Conservation (phyloP, 2,888 invertebrate genomes). For the Palloptera scutellata region DNA sequence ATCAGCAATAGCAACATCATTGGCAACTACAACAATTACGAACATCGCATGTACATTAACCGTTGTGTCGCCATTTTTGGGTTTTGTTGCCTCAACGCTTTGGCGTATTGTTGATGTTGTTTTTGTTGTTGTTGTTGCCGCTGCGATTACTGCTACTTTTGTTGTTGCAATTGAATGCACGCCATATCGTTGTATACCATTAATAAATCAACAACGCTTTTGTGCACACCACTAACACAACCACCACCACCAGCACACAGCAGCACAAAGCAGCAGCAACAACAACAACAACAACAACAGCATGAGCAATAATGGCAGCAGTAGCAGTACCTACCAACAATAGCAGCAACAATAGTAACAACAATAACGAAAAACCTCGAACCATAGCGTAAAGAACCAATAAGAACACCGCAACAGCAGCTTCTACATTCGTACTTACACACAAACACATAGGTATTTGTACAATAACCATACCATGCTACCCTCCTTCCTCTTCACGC, state of each 20-base stretch:
- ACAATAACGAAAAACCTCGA: constrained; percentile 14
- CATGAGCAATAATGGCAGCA: constrained; percentile 44
- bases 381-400: constrained; percentile 16
- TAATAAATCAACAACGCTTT: constrained; percentile 59
- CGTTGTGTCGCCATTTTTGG: constrained; percentile 75
- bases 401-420: constrained; percentile 7
- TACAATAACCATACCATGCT: not conserved
- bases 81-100: constrained; percentile 67
- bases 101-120: constrained; percentile 7
- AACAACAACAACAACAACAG: constrained; percentile 37
- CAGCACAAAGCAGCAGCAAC: constrained; percentile 15
- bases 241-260: constrained; percentile 26
- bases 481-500: not conserved
- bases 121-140: constrained; percentile 26
- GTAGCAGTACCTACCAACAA: constrained; percentile 34
- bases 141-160: constrained; percentile 26
- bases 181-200: constrained; percentile 49
- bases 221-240: constrained; percentile 43
- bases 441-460: too few species aligned
- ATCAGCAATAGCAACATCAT: too few species aligned
- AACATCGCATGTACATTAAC: constrained; percentile 38
- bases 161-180: constrained; percentile 45
- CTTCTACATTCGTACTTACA: not conserved
- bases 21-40: constrained; percentile 6
- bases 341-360: constrained; percentile 45